Base-by-base conservation (phyloP, 1,140 invertebrate species). In the Eulimnadia texana region DNA sequence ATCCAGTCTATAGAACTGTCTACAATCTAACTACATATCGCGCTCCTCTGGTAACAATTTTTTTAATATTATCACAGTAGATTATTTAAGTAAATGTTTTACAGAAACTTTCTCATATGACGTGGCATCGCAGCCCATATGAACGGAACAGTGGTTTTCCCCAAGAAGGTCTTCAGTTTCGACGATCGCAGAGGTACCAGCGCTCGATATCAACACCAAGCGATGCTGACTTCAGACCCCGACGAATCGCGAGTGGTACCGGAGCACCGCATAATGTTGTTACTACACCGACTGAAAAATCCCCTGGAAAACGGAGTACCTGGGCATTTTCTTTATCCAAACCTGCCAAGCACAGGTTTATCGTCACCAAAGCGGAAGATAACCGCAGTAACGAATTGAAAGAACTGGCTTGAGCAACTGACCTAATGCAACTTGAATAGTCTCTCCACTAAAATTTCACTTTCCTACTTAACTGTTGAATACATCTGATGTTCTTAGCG, bases 41-140 rank as follows among this genome's bases (percentile, higher is more conserved):
- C 19, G 49, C 52, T 19, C 60, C 60, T 42, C n/a, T 42, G 60
- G 60, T 61, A 27, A n/a, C n/a, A n/a, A n/a, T n/a, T n/a, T n/a
- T n/a, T n/a, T n/a, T n/a, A n/a, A n/a, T n/a, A n/a, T n/a, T n/a
- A n/a, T n/a, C n/a, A n/a, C n/a, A n/a, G n/a, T n/a, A n/a, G n/a
- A n/a, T n/a, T n/a, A n/a, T n/a, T n/a, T n/a, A n/a, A n/a, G n/a
- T n/a, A n/a, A n/a, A n/a, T n/a, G n/a, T n/a, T n/a, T n/a, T n/a
- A 42, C 33, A 42, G 33, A 6, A 16, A 9, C 33, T 42, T 6
- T 42, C 33, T 42, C 33, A 42, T 16, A 42, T 42, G 33, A 42
- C 33, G 33, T 42, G 33, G 33, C 33, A 42, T 16, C 33, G 33
- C 6, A 42, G 33, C 33, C 33, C 33, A 6, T n/a, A n/a, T n/a